Base-by-base conservation (phyloP, 2,113 vertebrate genomes). In the Perca fluviatilis region DNA sequence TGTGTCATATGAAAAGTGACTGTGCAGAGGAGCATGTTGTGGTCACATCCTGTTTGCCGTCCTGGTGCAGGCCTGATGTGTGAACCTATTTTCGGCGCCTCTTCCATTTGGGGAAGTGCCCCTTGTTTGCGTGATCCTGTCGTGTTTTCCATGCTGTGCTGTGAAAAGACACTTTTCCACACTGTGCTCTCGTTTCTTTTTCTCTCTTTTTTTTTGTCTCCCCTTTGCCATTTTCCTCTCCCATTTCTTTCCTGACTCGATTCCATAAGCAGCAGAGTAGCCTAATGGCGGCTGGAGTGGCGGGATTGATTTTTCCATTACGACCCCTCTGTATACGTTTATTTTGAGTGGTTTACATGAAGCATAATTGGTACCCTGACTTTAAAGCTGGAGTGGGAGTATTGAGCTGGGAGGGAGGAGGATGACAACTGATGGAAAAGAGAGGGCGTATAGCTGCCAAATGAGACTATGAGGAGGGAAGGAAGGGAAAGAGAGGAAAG, bases 251-350 rank as follows among this genome's bases (percentile, higher is more conserved):
- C 86, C 78, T 85, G 68, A 91, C 70, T 88, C 3, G 19, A 71
- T 85, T 89, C 84, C 81, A 87, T 69, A 50, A 72, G 79, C 57
- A 69, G 79, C 56, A 83, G 30, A 77, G 74, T 74, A 27, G 27
- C 27, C 27, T 27, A 67, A 73, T 61, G 62, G 82, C 58, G 12
- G 71, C 43, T 4, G 74, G 46, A 82, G 85, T 71, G 43, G 71
- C 61, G 36, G 30, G 67, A 80, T 86, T 74, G 79, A 88, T 91
- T 92, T 92, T 94, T 93, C 92, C 93, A 91, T 88, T 77, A 82
- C 51, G 53, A 82, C 54, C 61, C 83, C 67, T 70, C 49, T 4
- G 21, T 47, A 73, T 86, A 88, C 43, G 51, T 87, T 88, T 91
- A 85, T 90, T 93, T 88, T 82, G 85, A 91, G 88, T 85, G 80